These are phyloP conservation scores for Channallabes apus DNA, from an alignment of 2,797 vertebrate genomes.

Conservation along the genomic window DNA sequence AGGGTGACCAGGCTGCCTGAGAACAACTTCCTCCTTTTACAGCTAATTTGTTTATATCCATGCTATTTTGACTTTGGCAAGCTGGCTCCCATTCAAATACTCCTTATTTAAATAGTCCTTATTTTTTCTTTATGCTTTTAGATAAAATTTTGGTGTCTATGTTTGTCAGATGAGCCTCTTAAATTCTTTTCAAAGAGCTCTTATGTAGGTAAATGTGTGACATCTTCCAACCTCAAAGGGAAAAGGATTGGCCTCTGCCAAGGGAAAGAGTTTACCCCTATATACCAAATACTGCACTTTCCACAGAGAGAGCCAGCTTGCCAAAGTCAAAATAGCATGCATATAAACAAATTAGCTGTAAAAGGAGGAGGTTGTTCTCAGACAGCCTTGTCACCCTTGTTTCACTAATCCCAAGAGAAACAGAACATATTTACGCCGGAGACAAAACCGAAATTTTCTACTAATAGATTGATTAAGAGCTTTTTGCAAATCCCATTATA, in stretches of 20 bases:
- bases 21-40: background rate
- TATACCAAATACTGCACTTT: background rate
- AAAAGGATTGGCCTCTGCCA: background rate
- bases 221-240: background rate
- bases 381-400: background rate
- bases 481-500: background rate
- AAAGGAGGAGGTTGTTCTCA: background rate
- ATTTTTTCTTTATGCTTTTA: background rate
- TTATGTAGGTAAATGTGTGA: background rate
- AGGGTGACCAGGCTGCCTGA: background rate
- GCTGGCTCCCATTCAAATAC: background rate
- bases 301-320: background rate
- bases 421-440: background rate
- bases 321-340: background rate
- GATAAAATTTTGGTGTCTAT: background rate
- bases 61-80: background rate
- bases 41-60: conserved; percentile 6
- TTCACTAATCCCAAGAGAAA: background rate
- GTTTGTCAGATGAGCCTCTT: background rate
- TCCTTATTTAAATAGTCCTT: too few relatives aligned
- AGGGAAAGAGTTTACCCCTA: background rate
- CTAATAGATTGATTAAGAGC: background rate
- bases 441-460: background rate
- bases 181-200: background rate
- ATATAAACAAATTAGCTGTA: conserved; percentile 6